Conservation (phyloP, 2,113 vertebrate genomes). For the Suncus etruscus region DNA sequence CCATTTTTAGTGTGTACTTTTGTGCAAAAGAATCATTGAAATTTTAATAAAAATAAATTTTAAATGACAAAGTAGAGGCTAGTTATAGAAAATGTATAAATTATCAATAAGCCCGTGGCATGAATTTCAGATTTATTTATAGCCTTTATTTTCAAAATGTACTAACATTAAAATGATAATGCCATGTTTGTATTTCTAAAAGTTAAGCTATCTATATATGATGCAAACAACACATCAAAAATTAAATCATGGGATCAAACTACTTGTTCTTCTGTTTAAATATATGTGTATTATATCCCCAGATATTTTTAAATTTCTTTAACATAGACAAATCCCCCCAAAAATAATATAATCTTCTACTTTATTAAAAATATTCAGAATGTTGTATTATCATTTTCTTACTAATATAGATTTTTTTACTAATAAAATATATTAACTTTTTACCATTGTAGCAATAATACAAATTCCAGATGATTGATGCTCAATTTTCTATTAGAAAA, state of each 20-base stretch:
- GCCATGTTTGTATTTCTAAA: neutral
- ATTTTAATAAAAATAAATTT: slow-evolving; percentile 4
- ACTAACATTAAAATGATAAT: neutral
- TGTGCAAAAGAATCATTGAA: neutral
- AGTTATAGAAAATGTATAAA: slow-evolving; percentile 7
- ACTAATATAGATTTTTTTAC: too few relatives aligned
- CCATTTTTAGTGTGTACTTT: neutral
- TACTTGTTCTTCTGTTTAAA: neutral
- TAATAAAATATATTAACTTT: neutral
- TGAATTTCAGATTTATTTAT: neutral
- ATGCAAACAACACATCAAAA: neutral
- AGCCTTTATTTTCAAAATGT: neutral
- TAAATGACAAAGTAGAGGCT: neutral
- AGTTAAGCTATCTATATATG: neutral
- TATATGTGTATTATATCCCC: neutral
- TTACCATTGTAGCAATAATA: slow-evolving; percentile 24
- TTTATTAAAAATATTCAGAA: neutral
- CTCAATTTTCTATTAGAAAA: neutral
- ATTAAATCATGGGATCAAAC: neutral
- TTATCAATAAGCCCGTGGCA: neutral
- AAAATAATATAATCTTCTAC: neutral
- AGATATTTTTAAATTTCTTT: neutral
- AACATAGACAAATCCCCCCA: neutral
- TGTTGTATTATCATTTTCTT: slow-evolving; percentile 18
- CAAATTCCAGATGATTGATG: neutral